Base-by-base conservation (phyloP, 2,113 vertebrate species). In the Psilopsiagon aurifrons region DNA sequence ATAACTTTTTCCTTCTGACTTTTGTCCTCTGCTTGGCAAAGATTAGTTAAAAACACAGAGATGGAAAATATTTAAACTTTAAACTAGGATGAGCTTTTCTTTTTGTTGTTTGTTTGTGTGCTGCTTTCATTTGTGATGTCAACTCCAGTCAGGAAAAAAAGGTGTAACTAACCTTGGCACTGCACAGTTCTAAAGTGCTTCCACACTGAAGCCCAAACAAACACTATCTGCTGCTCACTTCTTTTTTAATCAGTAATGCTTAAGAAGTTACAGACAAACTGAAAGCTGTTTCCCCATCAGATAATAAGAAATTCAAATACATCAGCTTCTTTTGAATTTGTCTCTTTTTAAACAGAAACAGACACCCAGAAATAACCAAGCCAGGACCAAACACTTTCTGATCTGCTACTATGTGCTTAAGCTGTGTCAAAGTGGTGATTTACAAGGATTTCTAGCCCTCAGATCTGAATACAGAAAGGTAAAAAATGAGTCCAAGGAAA, bases 1-100 rank as follows among this genome's bases (percentile, higher is more conserved):
- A 90, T 92, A 82, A 97, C 82, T 81, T 96, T 95, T 97, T 96
- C 95, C 96, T 96, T 47, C 87, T 95, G 90, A 96, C 85, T 96
- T 97, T 92, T 96, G 96, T 95, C 77, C 85, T 96, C 80, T n/a
- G 2, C 85, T 92, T 97, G 96, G 96, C 95, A 90, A 88, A 77
- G 79, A 10, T 59, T 20, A 1, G 59, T 55, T 75, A 25, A 95
- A 96, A 97, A 95, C 96, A 94, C 10, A 68, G 94, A 59, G 71
- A 86, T 81, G 96, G 96, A 97, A 97, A 97, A 86, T 91, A 94
- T 90, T 94, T 93, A 46, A 3, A 35, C 80, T 88, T 81, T n/a
- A 66, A 91, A 78, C 81, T 85, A 41, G 60, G 17, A 44, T 22
- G 51, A 96, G 64, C 86, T 92, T 81, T 41, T 6, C 44, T 76